These are phyloP conservation scores for Meloe dianella DNA, from an alignment of 2,888 invertebrate genomes.

Conservation along the genomic window DNA sequence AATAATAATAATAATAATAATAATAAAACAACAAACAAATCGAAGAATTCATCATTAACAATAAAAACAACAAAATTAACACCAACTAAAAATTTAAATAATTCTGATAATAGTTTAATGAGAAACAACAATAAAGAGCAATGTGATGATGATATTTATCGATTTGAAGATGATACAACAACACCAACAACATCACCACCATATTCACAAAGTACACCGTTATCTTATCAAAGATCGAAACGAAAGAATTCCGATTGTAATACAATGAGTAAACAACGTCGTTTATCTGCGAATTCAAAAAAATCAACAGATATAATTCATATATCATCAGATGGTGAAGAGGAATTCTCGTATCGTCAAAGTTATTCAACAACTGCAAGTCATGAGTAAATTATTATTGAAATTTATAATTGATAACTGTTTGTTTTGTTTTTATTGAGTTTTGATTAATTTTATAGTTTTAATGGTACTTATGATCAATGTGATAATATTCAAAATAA, in stretches of 20 bases:
- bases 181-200: slow-evolving; percentile 10
- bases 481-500: slow-evolving; percentile 44
- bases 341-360: slow-evolving; percentile 45
- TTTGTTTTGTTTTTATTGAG: not conserved
- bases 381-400: slow-evolving; percentile 32
- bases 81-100: not conserved
- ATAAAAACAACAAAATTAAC: not conserved
- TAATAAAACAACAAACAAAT: not conserved
- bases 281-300: not conserved
- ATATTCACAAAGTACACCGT: slow-evolving; percentile 14
- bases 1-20: not conserved
- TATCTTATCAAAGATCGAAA: slow-evolving; percentile 18
- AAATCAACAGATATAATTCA: slow-evolving; percentile 44
- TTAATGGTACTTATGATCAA: slow-evolving; percentile 46
- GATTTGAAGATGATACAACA: slow-evolving; percentile 37
- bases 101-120: not conserved
- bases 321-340: slow-evolving; percentile 53
- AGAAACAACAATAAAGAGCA: not conserved
- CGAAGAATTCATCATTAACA: not conserved
- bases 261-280: slow-evolving; percentile 14
- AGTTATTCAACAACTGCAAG: slow-evolving; percentile 34
- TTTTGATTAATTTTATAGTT: slow-evolving; percentile 38
- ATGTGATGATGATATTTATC: slow-evolving; percentile 38
- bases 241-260: slow-evolving; percentile 24
- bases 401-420: too few relatives aligned